Conservation (phyloP, 2,113 vertebrate genomes). For the Larimichthys polyactis region DNA sequence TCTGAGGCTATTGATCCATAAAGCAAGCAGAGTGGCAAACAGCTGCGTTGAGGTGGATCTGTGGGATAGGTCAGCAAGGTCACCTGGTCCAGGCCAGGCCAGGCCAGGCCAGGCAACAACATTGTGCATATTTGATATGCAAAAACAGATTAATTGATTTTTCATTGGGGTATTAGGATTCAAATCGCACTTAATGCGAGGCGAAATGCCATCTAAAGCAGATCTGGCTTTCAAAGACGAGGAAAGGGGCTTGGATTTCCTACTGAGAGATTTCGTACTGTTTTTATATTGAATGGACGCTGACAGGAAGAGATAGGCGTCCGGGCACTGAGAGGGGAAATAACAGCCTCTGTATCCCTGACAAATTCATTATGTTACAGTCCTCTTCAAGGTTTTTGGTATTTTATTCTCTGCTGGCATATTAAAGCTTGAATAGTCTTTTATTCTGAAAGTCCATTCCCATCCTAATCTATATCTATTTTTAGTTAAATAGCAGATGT, state of each 20-base stretch:
- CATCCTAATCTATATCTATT: conserved; percentile 9
- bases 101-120: conserved; percentile 32
- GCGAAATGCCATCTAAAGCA: conserved; percentile 53
- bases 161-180: conserved; percentile 61
- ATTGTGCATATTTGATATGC: conserved; percentile 62
- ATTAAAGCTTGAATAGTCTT: conserved; percentile 33
- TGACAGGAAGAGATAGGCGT: conserved; percentile 56
- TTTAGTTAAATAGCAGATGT: conserved; percentile 4
- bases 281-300: conserved; percentile 52
- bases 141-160: conserved; percentile 72
- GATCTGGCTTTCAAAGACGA: conserved; percentile 58
- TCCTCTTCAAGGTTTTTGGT: conserved; percentile 35
- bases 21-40: conserved; percentile 41
- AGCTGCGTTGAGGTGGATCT: conserved; percentile 48
- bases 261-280: conserved; percentile 61
- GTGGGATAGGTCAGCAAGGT: conserved; percentile 66
- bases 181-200: conserved; percentile 35
- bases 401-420: conserved; percentile 32
- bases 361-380: conserved; percentile 54
- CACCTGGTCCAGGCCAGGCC: conserved; percentile 36
- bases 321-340: conserved; percentile 28
- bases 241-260: conserved; percentile 58
- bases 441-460: conserved; percentile 45
- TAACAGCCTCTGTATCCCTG: conserved; percentile 45
- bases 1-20: conserved; percentile 76